Evolutionary conservation across 2,888 invertebrate genomes (phyloP).

Genomic region (Uloborus plumipes): DNA sequence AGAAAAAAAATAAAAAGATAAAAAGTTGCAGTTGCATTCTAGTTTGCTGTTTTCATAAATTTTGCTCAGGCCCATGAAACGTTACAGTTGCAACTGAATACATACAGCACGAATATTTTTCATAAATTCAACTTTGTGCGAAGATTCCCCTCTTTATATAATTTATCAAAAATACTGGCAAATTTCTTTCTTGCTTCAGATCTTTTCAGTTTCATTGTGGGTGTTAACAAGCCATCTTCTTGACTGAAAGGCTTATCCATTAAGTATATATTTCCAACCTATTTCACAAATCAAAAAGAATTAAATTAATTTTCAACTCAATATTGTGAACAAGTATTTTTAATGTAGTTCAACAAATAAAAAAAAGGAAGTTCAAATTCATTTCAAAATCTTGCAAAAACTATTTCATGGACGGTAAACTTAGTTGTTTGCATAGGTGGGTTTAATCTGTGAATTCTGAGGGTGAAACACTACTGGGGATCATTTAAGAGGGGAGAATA

Average conservation of each 20-base stretch:
- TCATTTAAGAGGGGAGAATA: too few species aligned
- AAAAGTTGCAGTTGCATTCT: too few species aligned
- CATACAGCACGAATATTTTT: background rate
- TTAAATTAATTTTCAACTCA: too few species aligned
- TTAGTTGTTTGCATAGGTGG: too few species aligned
- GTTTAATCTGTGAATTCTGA: too few species aligned
- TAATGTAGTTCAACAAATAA: background rate
- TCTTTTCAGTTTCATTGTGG: conserved; percentile 94
- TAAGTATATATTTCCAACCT: conserved; percentile 94
- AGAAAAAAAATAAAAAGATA: too few species aligned
- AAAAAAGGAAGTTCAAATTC: background rate
- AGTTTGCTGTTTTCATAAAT: too few species aligned
- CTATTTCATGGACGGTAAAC: too few species aligned
- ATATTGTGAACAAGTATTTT: background rate
- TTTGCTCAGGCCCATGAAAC: too few species aligned
- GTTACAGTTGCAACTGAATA: too few species aligned
- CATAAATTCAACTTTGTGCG: conserved; percentile 8
- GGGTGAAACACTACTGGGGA: too few species aligned
- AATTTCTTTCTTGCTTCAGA: conserved; percentile 91
- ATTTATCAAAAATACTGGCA: conserved; percentile 84
- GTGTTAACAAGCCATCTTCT: conserved; percentile 95
- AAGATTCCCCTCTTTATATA: conserved; percentile 54
- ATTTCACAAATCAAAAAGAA: background rate
- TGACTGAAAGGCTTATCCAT: conserved; percentile 96
- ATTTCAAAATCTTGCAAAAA: too few species aligned